phyloP scores from a whole-genome alignment of 2,888 invertebrate species.

The Heliconius ethilla region DNA sequence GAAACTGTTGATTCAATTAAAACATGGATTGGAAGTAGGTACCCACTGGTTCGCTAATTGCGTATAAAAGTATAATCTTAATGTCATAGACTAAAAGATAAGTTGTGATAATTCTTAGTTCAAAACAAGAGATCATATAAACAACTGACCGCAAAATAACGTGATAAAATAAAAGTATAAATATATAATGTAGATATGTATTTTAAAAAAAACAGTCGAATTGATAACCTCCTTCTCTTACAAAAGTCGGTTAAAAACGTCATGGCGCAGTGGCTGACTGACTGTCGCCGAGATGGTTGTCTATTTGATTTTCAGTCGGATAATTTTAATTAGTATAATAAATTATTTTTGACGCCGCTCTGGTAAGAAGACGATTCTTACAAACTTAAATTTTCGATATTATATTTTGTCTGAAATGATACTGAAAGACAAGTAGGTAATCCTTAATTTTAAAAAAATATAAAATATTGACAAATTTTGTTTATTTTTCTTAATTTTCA shows the following conservation, averaged over 20 bases:
- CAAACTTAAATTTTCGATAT: no score
- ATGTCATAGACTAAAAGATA: constrained; percentile 1
- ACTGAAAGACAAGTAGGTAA: no score
- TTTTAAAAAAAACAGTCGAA: no score
- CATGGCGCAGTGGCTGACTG: not conserved
- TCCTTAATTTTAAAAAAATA: not conserved
- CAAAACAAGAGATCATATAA: constrained; percentile 16
- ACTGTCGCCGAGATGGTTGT: not conserved
- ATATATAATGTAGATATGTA: not conserved
- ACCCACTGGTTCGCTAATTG: constrained; percentile 13
- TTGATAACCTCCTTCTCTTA: no score
- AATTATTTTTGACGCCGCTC: no score
- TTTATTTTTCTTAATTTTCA: not conserved
- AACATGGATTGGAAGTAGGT: not conserved
- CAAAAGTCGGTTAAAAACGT: no score
- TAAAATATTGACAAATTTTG: not conserved
- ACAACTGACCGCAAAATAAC: not conserved
- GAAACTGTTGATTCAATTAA: constrained; percentile 2
- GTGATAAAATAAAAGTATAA: not conserved
- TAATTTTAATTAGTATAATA: not conserved
- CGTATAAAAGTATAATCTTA: not conserved
- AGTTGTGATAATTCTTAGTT: constrained; percentile 11
- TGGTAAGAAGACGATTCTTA: no score
- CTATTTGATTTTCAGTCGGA: not conserved
- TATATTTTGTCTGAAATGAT: no score